Evolutionary conservation across 2,888 invertebrate species (phyloP).

Genomic region (Ectemnius cavifrons): DNA sequence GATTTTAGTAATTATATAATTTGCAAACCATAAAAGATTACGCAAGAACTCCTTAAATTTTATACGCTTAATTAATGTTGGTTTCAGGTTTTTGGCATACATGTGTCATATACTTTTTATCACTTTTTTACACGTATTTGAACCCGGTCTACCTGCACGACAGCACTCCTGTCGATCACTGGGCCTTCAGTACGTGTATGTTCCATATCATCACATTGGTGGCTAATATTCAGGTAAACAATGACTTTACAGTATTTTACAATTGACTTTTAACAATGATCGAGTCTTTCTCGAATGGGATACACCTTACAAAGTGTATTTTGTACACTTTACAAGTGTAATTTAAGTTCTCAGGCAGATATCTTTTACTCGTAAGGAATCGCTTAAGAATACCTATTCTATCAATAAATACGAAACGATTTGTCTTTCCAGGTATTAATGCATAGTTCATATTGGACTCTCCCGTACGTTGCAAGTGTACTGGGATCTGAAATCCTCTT

Average conservation of each 20-base stretch:
- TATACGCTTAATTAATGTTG: neutral
- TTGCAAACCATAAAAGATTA: too few relatives aligned
- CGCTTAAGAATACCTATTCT: too few relatives aligned
- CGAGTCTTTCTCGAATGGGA: too few relatives aligned
- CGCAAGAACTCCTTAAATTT: neutral
- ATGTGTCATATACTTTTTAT: conserved; percentile 81
- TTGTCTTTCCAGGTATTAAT: conserved; percentile 67
- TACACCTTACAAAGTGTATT: too few relatives aligned
- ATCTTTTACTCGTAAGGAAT: too few relatives aligned
- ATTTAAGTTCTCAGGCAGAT: too few relatives aligned
- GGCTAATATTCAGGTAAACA: conserved; percentile 68
- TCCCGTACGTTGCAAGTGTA: conserved; percentile 80
- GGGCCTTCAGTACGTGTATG: conserved; percentile 74
- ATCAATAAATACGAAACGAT: too few relatives aligned
- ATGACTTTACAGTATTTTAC: neutral
- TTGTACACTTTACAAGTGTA: too few relatives aligned
- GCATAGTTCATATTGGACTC: conserved; percentile 82
- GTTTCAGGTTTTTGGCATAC: conserved; percentile 83
- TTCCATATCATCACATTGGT: conserved; percentile 69
- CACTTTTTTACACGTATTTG: conserved; percentile 76
- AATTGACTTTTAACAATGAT: neutral
- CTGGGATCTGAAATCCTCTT: conserved; percentile 81
- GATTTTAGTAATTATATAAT: neutral
- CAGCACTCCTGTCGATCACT: conserved; percentile 80
- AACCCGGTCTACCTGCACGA: conserved; percentile 79